Evolutionary conservation across 1,140 invertebrate genomes (phyloP).

Genomic region (Zaprionus kolodkinae): DNA sequence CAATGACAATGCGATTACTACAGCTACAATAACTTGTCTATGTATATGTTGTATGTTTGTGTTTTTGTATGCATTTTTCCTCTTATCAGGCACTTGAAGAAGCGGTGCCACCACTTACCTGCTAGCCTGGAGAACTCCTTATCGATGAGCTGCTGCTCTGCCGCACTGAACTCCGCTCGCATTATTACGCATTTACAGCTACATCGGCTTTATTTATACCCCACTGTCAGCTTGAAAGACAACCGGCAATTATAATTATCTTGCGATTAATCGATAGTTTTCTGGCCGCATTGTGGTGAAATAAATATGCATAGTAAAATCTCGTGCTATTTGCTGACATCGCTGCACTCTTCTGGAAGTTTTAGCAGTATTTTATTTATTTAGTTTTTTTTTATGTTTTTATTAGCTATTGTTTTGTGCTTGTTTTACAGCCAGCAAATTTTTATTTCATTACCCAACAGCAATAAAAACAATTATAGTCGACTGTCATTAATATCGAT

Average conservation of each 20-base stretch:
- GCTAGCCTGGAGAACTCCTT: constrained; percentile 85
- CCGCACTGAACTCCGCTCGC: constrained; percentile 72
- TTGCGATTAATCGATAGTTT: neutral
- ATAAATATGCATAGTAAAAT: neutral
- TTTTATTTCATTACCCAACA: neutral
- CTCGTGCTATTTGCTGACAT: neutral
- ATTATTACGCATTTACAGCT: constrained; percentile 38
- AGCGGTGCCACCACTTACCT: constrained; percentile 76
- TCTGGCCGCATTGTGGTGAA: neutral
- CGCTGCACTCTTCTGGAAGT: neutral
- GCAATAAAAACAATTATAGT: neutral
- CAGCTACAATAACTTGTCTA: neutral
- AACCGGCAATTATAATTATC: constrained; percentile 36
- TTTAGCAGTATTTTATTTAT: neutral
- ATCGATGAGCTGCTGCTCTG: constrained; percentile 84
- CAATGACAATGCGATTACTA: neutral
- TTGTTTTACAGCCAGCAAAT: neutral
- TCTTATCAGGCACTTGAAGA: constrained; percentile 40
- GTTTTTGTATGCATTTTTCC: neutral
- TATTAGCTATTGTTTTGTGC: neutral
- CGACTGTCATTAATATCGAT: neutral
- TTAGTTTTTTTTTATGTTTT: neutral
- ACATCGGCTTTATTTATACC: constrained; percentile 43
- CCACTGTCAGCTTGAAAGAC: neutral
- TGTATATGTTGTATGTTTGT: neutral